phyloP scores from a whole-genome alignment of 2,113 vertebrate genomes.

The Nibea albiflora region DNA sequence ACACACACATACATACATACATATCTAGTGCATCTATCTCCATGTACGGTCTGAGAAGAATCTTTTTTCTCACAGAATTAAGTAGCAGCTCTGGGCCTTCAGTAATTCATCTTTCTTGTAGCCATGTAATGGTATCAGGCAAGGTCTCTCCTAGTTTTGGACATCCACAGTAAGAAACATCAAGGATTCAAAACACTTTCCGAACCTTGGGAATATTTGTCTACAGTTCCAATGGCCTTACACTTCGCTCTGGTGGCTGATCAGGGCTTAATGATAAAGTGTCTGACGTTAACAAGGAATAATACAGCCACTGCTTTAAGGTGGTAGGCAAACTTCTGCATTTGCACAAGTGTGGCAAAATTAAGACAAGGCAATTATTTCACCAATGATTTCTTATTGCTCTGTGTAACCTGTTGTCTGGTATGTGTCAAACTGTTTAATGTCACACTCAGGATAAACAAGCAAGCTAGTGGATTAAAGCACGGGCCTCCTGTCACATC shows the following conservation, averaged over 20 bases:
- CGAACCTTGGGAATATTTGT: not conserved
- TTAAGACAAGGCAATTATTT: not conserved
- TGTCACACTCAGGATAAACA: slow-evolving; percentile 6
- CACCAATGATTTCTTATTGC: no score
- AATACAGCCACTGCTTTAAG: not conserved
- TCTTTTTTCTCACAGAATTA: not conserved
- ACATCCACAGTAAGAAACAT: not conserved
- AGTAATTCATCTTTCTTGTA: not conserved
- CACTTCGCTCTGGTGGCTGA: not conserved
- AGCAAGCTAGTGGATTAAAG: not conserved
- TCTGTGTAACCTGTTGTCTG: not conserved
- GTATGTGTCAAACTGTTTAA: not conserved
- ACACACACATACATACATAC: not conserved
- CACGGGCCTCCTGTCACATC: slow-evolving; percentile 42
- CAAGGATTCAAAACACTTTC: not conserved
- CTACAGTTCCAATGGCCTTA: no score
- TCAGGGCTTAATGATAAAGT: not conserved
- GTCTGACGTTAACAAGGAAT: not conserved
- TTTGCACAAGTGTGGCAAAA: not conserved
- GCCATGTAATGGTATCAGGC: not conserved
- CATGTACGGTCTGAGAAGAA: not conserved
- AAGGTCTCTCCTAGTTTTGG: no score
- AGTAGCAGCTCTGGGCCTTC: not conserved
- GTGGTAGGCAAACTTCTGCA: not conserved
- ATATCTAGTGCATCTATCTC: not conserved